Evolutionary conservation across 1,140 invertebrate genomes (phyloP), one percentile per base, ranked within the genome.

Genomic region (Solenopsis invicta): DNA sequence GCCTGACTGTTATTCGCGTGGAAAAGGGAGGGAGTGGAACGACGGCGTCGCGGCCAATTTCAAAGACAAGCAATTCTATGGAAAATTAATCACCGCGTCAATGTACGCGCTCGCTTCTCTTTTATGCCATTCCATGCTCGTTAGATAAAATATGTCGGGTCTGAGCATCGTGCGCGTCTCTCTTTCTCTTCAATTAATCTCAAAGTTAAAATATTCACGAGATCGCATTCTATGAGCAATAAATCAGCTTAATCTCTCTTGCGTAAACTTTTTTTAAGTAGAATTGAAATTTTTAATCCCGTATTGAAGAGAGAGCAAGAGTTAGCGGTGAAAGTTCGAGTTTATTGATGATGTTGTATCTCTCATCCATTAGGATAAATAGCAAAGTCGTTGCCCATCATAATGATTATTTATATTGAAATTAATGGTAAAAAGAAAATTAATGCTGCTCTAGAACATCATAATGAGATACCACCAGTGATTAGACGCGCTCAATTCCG

Each of bases 21-120:
- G 18, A 41, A 72, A 74, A 48, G 24, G 6, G n/a, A n/a, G n/a
- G 8, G 13, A 84, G 24, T 3, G 13, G 12, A 48, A 12, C 5
- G 66, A 45, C 16, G 16, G 10, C n/a, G 13, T n/a, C 24, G 37
- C n/a, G 29, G 41, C 59, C 24, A 82, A 74, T 82, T 82, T 74
- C 69, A 82, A 82, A 84, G 54, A 74, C 80, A 61, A 75, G 69
- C 54, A 50, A 75, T 84, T 75, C 54, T 84, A 84, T 37, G n/a
- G 69, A 84, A 74, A 84, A 84, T 84, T 84, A 75, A 84, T 84
- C 41, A 45, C n/a, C 54, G 18, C 67, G 18, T 74, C 67, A 18
- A 74, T 69, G 48, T 48, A 50, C 41, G 67, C 21, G 48, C 48
- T 29, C 50, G 29, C 50, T 9, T 29, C 61, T 24, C 21, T 29